Evolutionary conservation across 64 coral and sea anemone species (phyloP), one percentile per base, ranked within the genome.

Genomic region (Montipora efflorescens): DNA sequence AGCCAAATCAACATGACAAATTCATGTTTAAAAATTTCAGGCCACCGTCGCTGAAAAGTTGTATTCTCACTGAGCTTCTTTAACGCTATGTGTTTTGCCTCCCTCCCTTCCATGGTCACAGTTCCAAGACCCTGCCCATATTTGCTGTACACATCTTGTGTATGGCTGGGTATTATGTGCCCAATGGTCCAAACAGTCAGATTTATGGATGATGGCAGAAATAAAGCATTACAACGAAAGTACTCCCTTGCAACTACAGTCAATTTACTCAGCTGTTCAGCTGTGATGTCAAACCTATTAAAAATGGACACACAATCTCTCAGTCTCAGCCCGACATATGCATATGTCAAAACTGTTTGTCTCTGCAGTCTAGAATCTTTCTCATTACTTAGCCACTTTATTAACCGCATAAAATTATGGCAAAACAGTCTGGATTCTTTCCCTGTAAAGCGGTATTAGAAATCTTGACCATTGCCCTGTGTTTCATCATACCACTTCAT

Each of bases 361-460:
- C 48, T 79, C 46, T 91, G 49, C 13, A 28, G 28, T 46, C 70
- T 19, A 4, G 91, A 83, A 68, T 79, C 91, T 36, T 79, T 78
- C 28, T 87, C 90, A 81, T 20, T 50, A 51, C 77, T 91, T 16
- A 91, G 78, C 9, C 25, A 82, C 47, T 91, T 91, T 5, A 91
- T 22, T 15, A 91, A 47, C 47, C 61, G 47, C 90, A 91, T 91
- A 82, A 91, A 91, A 74, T 91, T 79, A 82, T 91, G 90, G 51
- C 90, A 72, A 23, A 91, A 82, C 3, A 57, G 61, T 48, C 78
- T 23, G 5, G 49, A 86, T 19, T 90, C 64, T 43, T 95, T 95
- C 28, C 94, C 94, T 1, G 94, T 95, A 71, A 95, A 95, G 69
- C 94, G 81, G 81, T 95, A 95, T n/a, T 82, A 55, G 12, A 95